These are phyloP conservation scores for Pseudopodoces humilis DNA, from an alignment of 2,113 vertebrate species.

Conservation along the genomic window DNA sequence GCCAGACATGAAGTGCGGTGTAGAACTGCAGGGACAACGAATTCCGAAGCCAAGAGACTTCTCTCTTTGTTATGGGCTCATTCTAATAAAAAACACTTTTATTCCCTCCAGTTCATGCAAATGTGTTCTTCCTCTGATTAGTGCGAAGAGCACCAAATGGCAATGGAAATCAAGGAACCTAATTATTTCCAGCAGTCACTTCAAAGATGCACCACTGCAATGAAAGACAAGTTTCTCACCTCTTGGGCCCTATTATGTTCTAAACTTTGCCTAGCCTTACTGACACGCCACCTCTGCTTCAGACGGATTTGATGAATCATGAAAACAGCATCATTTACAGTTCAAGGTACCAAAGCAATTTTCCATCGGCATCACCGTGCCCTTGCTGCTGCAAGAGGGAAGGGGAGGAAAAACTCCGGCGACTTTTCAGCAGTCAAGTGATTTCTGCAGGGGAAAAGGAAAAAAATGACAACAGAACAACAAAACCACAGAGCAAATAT, in stretches of 20 bases:
- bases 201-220: constrained; percentile 59
- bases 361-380: constrained; percentile 13
- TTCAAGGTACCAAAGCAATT: constrained; percentile 68
- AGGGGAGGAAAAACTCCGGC: neutral
- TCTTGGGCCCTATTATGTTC: constrained; percentile 61
- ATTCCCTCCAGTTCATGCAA: constrained; percentile 33
- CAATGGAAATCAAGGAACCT: constrained; percentile 64
- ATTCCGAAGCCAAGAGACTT: constrained; percentile 42
- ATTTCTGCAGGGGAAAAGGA: neutral
- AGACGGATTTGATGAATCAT: constrained; percentile 57
- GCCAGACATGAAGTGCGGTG: neutral
- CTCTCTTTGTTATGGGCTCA: constrained; percentile 21
- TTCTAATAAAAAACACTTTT: constrained; percentile 26
- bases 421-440: neutral
- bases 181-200: constrained; percentile 62
- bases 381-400: constrained; percentile 29
- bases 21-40: constrained; percentile 17
- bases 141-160: constrained; percentile 52
- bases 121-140: constrained; percentile 58
- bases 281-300: constrained; percentile 55
- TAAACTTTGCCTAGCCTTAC: constrained; percentile 59
- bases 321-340: constrained; percentile 67
- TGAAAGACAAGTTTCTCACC: constrained; percentile 59
- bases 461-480: neutral
- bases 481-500: neutral